Evolutionary conservation across 2,888 invertebrate genomes (phyloP), one percentile per base, ranked within the genome.

Genomic region (Himalopsyche anomala): DNA sequence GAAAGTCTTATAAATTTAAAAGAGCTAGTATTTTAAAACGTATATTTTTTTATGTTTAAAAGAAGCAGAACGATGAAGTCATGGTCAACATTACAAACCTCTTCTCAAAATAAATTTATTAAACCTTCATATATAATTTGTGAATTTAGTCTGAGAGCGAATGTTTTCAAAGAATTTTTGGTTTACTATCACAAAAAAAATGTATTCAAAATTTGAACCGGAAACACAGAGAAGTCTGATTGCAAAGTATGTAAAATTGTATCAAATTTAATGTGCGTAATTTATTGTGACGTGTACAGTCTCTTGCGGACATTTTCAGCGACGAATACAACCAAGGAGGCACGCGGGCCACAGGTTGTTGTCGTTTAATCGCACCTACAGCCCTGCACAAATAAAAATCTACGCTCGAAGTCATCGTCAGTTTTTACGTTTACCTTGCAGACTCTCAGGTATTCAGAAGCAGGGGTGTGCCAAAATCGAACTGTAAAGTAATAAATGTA

Each of bases 371-470:
- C 62, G 62, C 62, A 62, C 28, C 19, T 62, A 62, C 62, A 62
- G 62, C 62, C 62, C 62, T 62, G 62, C 28, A 62, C 62, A 62
- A 62, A 62, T 62, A 62, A 62, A 62, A 62, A 62, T 62, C 62
- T 62, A 62, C 62, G 62, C 62, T 62, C 5, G 62, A 19, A 62
- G 62, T 62, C 62, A 62, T 62, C 62, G 62, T 62, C 62, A 62
- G 62, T 62, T 62, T 62, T 62, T 62, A 62, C 62, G 62, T 62
- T 62, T 19, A 62, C 28, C 62, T 28, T n/a, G 62, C 28, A 62
- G 62, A 62, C 62, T 62, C 62, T 62, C 62, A 62, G 62, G 62
- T 62, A 62, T 62, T 62, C 62, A 62, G 62, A 62, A 62, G 19
- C 8, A 62, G 62, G 62, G 62, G 8, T 62, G 62, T 8, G 19